Evolutionary conservation across 2,113 vertebrate genomes (phyloP).

Genomic region (Peromyscus polionotus): DNA sequence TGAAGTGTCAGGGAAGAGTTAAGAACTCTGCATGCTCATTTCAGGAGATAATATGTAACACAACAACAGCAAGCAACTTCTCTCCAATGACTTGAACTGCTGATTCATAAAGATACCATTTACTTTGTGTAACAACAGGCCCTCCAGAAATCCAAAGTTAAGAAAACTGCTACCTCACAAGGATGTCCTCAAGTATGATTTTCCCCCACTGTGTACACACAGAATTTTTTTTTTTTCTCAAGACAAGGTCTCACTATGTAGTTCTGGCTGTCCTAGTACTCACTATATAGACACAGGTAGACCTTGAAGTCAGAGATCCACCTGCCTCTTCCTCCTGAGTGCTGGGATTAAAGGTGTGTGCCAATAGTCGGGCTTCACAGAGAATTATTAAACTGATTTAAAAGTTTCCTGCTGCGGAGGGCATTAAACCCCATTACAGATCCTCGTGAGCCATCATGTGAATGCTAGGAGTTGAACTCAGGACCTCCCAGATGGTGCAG

Average conservation of each 20-base stretch:
- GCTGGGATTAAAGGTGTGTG: not conserved
- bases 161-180: constrained; percentile 73
- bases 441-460: not conserved
- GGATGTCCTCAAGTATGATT: constrained; percentile 58
- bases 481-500: not conserved
- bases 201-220: not conserved
- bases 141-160: constrained; percentile 79
- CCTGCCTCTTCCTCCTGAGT: not conserved
- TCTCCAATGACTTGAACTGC: constrained; percentile 71
- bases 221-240: constrained; percentile 57
- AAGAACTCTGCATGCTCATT: constrained; percentile 59
- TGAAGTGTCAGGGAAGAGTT: constrained; percentile 44
- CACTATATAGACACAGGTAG: too few relatives aligned
- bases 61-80: constrained; percentile 63
- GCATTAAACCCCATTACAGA: not conserved
- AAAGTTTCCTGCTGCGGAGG: not conserved
- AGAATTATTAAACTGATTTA: not conserved
- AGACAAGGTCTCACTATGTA: not conserved
- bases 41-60: constrained; percentile 58
- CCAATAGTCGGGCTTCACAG: not conserved
- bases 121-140: constrained; percentile 68
- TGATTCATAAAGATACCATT: constrained; percentile 78
- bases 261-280: too few relatives aligned
- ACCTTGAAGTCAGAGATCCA: not conserved
- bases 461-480: not conserved